These are phyloP conservation scores for Oreonectes daqikongensis DNA, from an alignment of 2,797 vertebrate species.

Conservation along the genomic window DNA sequence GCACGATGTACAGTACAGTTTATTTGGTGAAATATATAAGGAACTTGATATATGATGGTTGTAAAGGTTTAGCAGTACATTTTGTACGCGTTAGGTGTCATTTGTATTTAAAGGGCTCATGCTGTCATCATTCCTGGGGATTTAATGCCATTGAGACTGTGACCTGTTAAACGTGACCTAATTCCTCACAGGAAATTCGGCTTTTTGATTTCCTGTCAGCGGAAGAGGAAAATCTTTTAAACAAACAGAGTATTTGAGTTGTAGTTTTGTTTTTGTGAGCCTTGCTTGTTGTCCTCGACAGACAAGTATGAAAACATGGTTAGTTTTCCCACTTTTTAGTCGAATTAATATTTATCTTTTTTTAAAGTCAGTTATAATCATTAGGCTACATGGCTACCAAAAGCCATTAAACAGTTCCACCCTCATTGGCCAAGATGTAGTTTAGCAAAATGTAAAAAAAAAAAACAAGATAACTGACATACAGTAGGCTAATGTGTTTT, in stretches of 20 bases:
- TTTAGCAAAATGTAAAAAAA: neutral
- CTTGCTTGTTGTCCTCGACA: neutral
- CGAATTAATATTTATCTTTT: too few species aligned
- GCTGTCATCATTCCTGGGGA: neutral
- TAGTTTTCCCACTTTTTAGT: too few species aligned
- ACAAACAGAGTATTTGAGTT: neutral
- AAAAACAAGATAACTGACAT: neutral
- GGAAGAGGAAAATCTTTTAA: constrained; percentile 5
- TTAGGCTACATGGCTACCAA: too few species aligned
- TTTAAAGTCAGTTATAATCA: neutral
- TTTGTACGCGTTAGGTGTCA: neutral
- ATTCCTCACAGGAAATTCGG: constrained; percentile 31
- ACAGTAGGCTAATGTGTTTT: neutral
- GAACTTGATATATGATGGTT: neutral
- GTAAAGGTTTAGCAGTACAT: neutral
- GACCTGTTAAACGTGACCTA: constrained; percentile 52
- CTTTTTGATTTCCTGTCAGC: constrained; percentile 9
- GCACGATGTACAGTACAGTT: neutral
- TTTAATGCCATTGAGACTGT: constrained; percentile 20
- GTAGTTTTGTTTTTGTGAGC: neutral
- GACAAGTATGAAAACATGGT: too few species aligned
- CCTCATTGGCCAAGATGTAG: too few species aligned
- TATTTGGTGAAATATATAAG: neutral
- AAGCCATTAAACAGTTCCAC: too few species aligned
- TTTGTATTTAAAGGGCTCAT: constrained; percentile 24